phyloP scores from a whole-genome alignment of 2,797 vertebrate genomes.

The Lagodon rhomboides region DNA sequence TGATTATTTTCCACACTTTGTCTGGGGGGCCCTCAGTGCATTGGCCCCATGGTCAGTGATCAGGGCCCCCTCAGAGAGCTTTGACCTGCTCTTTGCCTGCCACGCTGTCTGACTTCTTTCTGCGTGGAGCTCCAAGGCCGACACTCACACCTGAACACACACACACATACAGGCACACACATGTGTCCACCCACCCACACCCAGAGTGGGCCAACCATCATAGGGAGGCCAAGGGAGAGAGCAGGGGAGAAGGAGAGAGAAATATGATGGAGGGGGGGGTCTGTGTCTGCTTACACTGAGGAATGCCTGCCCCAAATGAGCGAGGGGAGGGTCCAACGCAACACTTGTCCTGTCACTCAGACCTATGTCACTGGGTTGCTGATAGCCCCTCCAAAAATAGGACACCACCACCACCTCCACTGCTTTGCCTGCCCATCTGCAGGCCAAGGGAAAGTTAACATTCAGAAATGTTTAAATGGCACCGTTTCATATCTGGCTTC shows the following conservation, averaged over 20 bases:
- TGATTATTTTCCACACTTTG: conserved; percentile 42
- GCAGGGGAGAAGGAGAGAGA: conserved; percentile 57
- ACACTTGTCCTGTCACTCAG: conserved; percentile 91
- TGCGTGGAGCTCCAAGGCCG: conserved; percentile 64
- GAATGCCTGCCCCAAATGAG: conserved; percentile 81
- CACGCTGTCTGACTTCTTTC: conserved; percentile 72
- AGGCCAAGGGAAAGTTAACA: conserved; percentile 57
- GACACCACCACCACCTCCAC: conserved; percentile 50
- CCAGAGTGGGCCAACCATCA: conserved; percentile 66
- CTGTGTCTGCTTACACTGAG: conserved; percentile 83
- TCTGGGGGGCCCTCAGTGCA: conserved; percentile 74
- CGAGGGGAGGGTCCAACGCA: conserved; percentile 75
- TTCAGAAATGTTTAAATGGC: conserved; percentile 63
- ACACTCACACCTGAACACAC: conserved; percentile 74
- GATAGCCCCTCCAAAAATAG: conserved; percentile 87
- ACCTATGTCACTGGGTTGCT: conserved; percentile 71
- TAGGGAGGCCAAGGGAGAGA: conserved; percentile 50
- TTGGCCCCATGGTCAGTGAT: conserved; percentile 78
- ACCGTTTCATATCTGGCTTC: conserved; percentile 57
- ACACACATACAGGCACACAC: conserved; percentile 48
- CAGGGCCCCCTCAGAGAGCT: conserved; percentile 79
- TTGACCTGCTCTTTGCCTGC: conserved; percentile 70
- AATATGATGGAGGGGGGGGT: conserved; percentile 67
- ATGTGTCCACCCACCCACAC: conserved; percentile 58
- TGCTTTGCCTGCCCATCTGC: conserved; percentile 61